A percentile compares a stretch with the other conserved stretches of the same genome.
Conservation (phyloP, 2,113 vertebrate species). For the Candoia aspera region DNA sequence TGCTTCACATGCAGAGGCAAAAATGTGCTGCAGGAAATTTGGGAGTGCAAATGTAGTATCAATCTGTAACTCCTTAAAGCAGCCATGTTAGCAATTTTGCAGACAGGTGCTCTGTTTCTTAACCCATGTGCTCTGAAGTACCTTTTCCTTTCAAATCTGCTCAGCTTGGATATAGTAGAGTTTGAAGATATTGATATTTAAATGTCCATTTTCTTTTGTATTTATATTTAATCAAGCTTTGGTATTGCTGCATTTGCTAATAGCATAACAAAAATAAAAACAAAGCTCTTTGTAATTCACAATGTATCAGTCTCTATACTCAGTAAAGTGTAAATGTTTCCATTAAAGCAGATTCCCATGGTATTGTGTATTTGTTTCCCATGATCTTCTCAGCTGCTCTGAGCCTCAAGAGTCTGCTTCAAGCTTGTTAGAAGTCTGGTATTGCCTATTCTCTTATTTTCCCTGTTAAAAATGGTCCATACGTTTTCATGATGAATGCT, state of each 20-base stretch:
- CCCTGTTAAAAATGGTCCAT: background rate
- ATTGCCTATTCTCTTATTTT: background rate
- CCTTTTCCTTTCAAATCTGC: background rate
- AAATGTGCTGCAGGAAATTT: background rate
- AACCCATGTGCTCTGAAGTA: background rate
- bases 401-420: background rate
- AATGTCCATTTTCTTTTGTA: no score
- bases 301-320: background rate
- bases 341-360: background rate
- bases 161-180: background rate
- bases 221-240: background rate
- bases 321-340: background rate
- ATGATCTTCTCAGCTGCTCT: background rate
- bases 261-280: background rate
- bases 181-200: background rate
- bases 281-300: background rate
- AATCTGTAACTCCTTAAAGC: background rate
- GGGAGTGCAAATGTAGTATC: background rate
- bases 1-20: background rate
- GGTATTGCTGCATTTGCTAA: background rate
- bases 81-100: background rate
- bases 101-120: background rate
- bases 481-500: background rate
- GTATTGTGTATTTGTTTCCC: background rate
- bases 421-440: background rate